Conservation (phyloP, 1,140 invertebrate species). For the Limonius californicus region DNA sequence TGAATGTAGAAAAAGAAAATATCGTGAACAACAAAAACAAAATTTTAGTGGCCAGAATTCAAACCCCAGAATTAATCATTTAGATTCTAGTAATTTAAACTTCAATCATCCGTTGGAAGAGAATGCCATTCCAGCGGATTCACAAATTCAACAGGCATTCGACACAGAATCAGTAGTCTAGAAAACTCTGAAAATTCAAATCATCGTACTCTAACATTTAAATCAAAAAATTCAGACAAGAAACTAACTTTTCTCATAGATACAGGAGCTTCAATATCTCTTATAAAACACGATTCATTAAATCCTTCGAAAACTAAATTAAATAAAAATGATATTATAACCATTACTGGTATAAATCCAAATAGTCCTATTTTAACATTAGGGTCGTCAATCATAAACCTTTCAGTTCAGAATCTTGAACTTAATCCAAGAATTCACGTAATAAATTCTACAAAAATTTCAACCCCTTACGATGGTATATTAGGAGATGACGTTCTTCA, state of each 20-base stretch:
- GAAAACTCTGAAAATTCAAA: too few relatives aligned
- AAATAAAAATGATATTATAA: background rate
- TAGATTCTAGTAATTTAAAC: background rate
- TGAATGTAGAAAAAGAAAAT: background rate
- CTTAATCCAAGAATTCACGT: background rate
- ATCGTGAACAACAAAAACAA: background rate
- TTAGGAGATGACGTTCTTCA: background rate
- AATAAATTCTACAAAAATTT: conserved; percentile 8
- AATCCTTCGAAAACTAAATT: conserved; percentile 6
- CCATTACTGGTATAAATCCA: background rate
- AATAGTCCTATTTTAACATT: background rate
- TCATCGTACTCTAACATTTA: too few relatives aligned
- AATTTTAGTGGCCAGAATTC: background rate
- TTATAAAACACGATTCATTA: background rate
- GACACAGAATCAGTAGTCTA: background rate
- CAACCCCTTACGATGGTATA: conserved; percentile 2
- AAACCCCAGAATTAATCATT: background rate
- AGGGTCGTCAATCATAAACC: too few relatives aligned
- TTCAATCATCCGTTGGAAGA: background rate
- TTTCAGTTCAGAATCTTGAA: too few relatives aligned
- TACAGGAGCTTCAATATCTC: conserved; percentile 1
- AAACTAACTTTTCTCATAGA: background rate
- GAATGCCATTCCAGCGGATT: background rate
- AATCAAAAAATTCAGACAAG: conserved; percentile 9
- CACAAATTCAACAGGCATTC: background rate